Base-by-base conservation (phyloP, 2,113 vertebrate species). In the Ciconia maguari region DNA sequence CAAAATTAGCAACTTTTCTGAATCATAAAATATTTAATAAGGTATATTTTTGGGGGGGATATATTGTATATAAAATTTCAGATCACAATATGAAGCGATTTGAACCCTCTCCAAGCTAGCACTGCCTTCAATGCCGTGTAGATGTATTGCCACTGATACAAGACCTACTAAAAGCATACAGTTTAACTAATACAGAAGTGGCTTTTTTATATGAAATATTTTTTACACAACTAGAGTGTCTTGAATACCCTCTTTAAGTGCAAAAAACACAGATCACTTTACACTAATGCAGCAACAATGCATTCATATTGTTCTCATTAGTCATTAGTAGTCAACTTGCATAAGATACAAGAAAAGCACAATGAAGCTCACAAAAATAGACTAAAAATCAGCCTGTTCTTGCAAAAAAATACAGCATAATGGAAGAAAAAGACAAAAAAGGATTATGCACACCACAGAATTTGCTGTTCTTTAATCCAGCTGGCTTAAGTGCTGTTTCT, bases 21-120 rank as follows among this genome's bases (percentile, higher is more conserved):
- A 99, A 99, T 99, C 99, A 99, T 98, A 98, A 99, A 99, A 99
- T 99, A 99, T 99, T 99, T 99, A 99, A 99, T 99, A 99, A 98
- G 98, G 98, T 99, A 99, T 99, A 99, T 98, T 99, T 88, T 7
- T 0, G 97, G 98, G 99, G 66, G 98, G 98, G 98, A 99, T 99
- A 99, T 99, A 99, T 98, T 99, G 99, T 99, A 99, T 99, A 99
- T 99, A 99, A 99, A 99, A 99, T 99, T 98, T 99, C 98, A 98
- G 98, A 98, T 99, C 99, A 99, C 99, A 99, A 99, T 99, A 99
- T 98, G 98, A 99, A 99, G 99, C 98, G 70, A 98, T 99, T 98
- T 98, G 98, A 98, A 98, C 96, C 97, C 92, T 98, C 98, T 98
- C 98, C 98, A 98, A 98, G 98, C 98, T 98, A 98, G 97, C 97